phyloP scores from a whole-genome alignment of 2,113 vertebrate genomes.

The Plectropomus leopardus region DNA sequence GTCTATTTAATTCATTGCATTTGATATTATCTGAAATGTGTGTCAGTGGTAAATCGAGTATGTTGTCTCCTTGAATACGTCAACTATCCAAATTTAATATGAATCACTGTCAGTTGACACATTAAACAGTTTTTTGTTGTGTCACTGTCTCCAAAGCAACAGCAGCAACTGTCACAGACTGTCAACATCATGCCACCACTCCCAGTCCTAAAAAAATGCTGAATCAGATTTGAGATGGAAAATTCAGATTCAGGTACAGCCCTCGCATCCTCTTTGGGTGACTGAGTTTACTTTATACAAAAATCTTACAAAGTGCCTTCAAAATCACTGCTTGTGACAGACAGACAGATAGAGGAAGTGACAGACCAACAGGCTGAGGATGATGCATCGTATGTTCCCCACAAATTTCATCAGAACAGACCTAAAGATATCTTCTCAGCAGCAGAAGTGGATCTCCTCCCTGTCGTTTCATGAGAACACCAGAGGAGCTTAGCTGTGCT shows the following conservation, averaged over 20 bases:
- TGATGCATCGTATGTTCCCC: background rate
- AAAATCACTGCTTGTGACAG: background rate
- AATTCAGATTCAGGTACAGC: no score
- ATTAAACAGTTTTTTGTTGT: background rate
- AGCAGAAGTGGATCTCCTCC: background rate
- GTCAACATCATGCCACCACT: background rate
- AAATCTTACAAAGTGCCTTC: no score
- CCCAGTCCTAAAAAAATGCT: background rate
- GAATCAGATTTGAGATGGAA: background rate
- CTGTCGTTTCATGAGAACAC: background rate
- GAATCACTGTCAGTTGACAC: background rate
- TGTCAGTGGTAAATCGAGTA: background rate
- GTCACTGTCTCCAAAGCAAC: background rate
- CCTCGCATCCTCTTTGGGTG: no score
- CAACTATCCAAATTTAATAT: background rate
- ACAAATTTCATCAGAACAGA: background rate
- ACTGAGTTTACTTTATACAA: no score
- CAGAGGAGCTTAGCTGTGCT: constrained; percentile 37
- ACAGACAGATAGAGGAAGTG: background rate
- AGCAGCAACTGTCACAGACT: background rate
- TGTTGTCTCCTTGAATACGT: background rate
- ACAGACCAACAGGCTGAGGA: background rate
- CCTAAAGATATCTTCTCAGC: background rate
- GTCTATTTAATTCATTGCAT: background rate
- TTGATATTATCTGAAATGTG: background rate